Base-by-base conservation (phyloP, 2,113 vertebrate species). In the Microcebus ravelobensis region DNA sequence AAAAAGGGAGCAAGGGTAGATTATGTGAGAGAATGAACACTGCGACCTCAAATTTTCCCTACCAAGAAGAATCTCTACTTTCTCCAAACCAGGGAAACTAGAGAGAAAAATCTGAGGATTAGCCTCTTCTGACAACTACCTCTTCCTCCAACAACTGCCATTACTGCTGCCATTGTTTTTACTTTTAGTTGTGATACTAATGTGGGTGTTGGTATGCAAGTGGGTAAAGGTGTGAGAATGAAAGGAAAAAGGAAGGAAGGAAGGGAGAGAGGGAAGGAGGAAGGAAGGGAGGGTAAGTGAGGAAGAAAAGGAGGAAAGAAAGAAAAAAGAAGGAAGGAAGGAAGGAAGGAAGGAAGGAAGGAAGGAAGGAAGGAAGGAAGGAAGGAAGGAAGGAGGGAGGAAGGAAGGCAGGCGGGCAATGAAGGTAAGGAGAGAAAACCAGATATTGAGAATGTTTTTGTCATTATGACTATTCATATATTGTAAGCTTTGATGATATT, bases 371-470 rank as follows among this genome's bases (percentile, higher is more conserved):
- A 14, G 13, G 13, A 52, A 52, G 13, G 13, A 13, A 14, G 13
- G 14, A 14, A 14, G 50, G 13, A 52, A 15, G 50, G 50, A 15
- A 5, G 13, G 14, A 52, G 14, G 5, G 5, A 52, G 15, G 15
- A 17, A 18, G 15, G 15, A 5, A 96, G 29, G 68, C n/a, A n/a
- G n/a, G n/a, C n/a, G n/a, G n/a, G n/a, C n/a, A n/a, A n/a, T n/a
- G n/a, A n/a, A 96, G 29, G 68, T 12, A 67, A 61, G 42, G 90
- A 98, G 52, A 88, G 86, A 96, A 63, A 91, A 45, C 27, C 59
- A n/a, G 52, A 77, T 70, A 73, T 2, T 57, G 57, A 94, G 34
- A 70, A 86, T 79, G 45, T 48, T 94, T 95, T 48, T 97, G 59
- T 96, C 87, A 76, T 67, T 50, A 77, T 59, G 86, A 90, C 2